Conservation (phyloP, 2,888 invertebrate species). For the Siphonodentalium dalli region DNA sequence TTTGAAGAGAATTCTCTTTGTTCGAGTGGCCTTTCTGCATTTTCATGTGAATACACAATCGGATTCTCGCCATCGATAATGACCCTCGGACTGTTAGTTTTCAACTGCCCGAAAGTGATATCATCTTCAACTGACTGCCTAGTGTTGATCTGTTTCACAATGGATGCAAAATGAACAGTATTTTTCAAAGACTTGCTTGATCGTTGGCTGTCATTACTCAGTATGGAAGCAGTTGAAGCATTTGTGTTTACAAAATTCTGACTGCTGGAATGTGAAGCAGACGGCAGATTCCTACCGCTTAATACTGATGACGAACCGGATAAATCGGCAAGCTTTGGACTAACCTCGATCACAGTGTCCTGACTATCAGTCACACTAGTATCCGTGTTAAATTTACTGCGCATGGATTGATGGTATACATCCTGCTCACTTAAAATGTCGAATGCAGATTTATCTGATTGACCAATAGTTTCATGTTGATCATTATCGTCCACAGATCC, state of each 20-base stretch:
- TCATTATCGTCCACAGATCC: too few relatives aligned
- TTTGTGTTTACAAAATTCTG: slow-evolving; percentile 27
- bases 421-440: too few relatives aligned
- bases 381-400: too few relatives aligned
- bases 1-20: too few relatives aligned
- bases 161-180: slow-evolving; percentile 52
- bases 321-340: slow-evolving; percentile 6
- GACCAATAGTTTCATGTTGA: too few relatives aligned
- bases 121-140: slow-evolving; percentile 49
- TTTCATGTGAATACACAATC: too few relatives aligned
- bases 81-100: slow-evolving; percentile 37
- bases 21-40: too few relatives aligned
- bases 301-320: slow-evolving; percentile 1
- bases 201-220: slow-evolving; percentile 46
- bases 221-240: slow-evolving; percentile 21
- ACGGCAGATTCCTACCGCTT: too few relatives aligned
- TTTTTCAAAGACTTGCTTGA: slow-evolving; percentile 49
- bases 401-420: too few relatives aligned
- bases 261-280: too few relatives aligned
- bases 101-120: slow-evolving; percentile 38
- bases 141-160: slow-evolving; percentile 51
- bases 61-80: slow-evolving; percentile 18
- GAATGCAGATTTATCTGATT: too few relatives aligned
- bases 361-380: slow-evolving; percentile 29
- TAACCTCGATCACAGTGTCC: slow-evolving; percentile 23